Evolutionary conservation across 2,888 invertebrate genomes (phyloP), one percentile per base, ranked within the genome.

Genomic region (Epinotia ramella): DNA sequence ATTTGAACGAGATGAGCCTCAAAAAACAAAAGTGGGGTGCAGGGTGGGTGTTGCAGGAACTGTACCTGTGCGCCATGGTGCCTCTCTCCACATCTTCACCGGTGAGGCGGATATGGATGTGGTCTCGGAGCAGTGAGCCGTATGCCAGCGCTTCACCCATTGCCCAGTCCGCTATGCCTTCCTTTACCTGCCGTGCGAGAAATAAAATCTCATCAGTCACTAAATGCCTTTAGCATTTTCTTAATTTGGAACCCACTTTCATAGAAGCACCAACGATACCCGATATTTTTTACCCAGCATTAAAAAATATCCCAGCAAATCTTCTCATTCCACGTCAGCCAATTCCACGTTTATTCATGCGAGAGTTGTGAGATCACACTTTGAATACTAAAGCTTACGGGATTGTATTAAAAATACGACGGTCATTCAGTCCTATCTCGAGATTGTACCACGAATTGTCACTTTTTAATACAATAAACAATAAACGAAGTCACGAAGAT

Each of bases 51-150:
- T n/a, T n/a, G n/a, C n/a, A 7, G 9, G 1, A 40, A 11, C 28
- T 53, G 2, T 77, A 93, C 94, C 94, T 90, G 84, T 96, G 96
- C 0, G 95, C 95, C 94, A 97, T 97, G 18, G 97, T 97, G 71
- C 97, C 97, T 81, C 98, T 94, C 88, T 98, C 97, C 0, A 97
- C 97, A 86, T 98, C 98, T 88, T 98, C 95, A 0, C 98, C 97
- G 2, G 95, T 95, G 49, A 98, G 92, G 59, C 97, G 93, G 6
- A 98, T 96, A 86, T 97, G 97, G 77, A 96, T 94, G 44, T 96
- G 96, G 81, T 97, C 97, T 79, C 96, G 96, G 60, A 98, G 89
- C 63, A 98, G 89, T 16, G 97, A 96, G 4, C 97, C 97, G 84
- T 96, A 96, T 0, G 97, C 97, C 78, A 98, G 89, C 0, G 97